Percentiles rank a stretch among this genome's conserved stretches.
These are phyloP conservation scores for Encarsia formosa DNA, from an alignment of 2,888 invertebrate genomes.

Conservation along the genomic window DNA sequence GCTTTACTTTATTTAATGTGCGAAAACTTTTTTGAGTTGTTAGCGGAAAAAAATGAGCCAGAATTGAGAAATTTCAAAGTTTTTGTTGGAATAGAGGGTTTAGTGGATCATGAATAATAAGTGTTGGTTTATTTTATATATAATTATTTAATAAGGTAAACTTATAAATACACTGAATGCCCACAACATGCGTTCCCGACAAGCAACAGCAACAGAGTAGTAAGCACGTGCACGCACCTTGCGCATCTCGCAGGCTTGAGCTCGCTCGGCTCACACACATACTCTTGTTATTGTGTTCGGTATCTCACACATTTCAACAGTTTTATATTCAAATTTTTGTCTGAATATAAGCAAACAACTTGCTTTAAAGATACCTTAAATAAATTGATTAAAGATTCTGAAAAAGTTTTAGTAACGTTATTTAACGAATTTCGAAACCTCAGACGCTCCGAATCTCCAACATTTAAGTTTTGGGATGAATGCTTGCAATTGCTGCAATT, in stretches of 20 bases:
- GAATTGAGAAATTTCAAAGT: too few relatives aligned
- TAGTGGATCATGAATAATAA: too few relatives aligned
- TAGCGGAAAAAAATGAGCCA: not conserved
- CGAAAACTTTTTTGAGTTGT: not conserved
- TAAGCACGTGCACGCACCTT: too few relatives aligned
- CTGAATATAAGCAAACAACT: not conserved
- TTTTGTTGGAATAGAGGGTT: too few relatives aligned
- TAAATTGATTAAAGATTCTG: not conserved
- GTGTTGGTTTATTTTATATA: too few relatives aligned
- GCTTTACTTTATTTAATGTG: not conserved
- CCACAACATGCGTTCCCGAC: too few relatives aligned
- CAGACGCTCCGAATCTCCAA: not conserved
- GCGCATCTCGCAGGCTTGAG: too few relatives aligned
- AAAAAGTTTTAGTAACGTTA: not conserved
- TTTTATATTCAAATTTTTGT: not conserved
- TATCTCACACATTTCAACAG: not conserved
- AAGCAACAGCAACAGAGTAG: too few relatives aligned
- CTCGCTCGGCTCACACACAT: too few relatives aligned
- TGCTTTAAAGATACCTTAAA: not conserved
- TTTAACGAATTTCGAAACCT: not conserved
- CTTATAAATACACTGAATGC: too few relatives aligned
- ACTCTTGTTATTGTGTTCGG: too few relatives aligned
- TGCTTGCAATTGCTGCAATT: not conserved
- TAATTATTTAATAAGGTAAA: too few relatives aligned
- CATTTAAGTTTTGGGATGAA: slow-evolving; percentile 2